Evolutionary conservation across 2,797 vertebrate genomes (phyloP).

Genomic region (Fratercula arctica): DNA sequence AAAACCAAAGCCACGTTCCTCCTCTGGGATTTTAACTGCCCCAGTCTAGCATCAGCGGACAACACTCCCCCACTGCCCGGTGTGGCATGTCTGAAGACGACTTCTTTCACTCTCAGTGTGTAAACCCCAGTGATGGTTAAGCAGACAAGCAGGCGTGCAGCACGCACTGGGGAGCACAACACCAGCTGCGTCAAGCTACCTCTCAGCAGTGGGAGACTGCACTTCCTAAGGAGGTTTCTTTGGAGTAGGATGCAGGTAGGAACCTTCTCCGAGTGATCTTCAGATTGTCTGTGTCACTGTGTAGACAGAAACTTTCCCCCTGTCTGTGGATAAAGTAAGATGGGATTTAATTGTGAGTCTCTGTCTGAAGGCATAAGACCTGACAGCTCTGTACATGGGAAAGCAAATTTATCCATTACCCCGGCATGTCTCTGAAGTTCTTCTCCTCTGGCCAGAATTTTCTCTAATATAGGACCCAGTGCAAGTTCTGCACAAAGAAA

Average conservation of each 20-base stretch:
- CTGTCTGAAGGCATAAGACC: neutral
- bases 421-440: neutral
- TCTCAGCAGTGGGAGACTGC: neutral
- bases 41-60: neutral
- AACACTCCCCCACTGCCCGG: neutral
- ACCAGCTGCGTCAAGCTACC: neutral
- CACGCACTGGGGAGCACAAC: too few species aligned
- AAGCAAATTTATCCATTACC: neutral
- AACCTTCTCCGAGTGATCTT: neutral
- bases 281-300: neutral
- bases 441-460: neutral
- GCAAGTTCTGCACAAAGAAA: neutral
- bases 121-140: neutral
- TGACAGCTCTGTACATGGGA: neutral
- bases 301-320: neutral
- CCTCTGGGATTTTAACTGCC: neutral
- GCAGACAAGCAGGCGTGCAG: rapidly evolving
- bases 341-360: neutral
- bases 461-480: neutral
- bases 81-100: rapidly evolving
- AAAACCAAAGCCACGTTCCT: neutral
- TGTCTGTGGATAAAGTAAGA: neutral
- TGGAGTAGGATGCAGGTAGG: neutral
- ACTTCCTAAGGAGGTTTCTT: neutral
- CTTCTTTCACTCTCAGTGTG: neutral